Conservation (phyloP, 2,888 invertebrate genomes). For the Cremastobaeus sp. region DNA sequence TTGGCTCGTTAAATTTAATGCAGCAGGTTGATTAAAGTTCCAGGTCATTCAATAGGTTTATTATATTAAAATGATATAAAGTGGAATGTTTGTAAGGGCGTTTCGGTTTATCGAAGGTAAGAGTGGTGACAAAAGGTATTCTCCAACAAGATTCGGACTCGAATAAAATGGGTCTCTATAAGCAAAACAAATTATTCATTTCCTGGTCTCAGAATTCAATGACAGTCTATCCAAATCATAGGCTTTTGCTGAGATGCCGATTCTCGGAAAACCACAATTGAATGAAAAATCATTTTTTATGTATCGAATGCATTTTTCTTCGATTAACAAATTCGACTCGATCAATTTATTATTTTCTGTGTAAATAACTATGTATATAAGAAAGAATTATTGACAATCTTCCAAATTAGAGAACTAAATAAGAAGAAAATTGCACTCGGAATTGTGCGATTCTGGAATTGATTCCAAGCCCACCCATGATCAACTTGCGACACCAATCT, state of each 20-base stretch:
- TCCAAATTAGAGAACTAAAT: no score
- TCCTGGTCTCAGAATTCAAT: constrained; percentile 17
- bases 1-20: constrained; percentile 21
- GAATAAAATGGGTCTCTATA: background rate
- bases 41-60: no score
- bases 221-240: constrained; percentile 30
- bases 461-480: no score
- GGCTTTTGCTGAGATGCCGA: constrained; percentile 14
- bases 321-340: no score
- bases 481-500: background rate
- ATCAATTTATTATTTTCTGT: constrained; percentile 14
- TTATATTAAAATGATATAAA: no score
- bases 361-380: background rate
- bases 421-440: no score
- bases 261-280: constrained; percentile 36
- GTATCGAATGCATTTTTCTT: constrained; percentile 1
- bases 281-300: constrained; percentile 35
- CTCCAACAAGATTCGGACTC: background rate
- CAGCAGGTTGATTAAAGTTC: no score
- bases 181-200: constrained; percentile 34
- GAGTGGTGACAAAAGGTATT: no score
- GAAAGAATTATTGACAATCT: no score
- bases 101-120: no score
- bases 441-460: no score
- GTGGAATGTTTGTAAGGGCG: no score